Conservation (phyloP, 2,113 vertebrate species). For the Odocoileus virginianus region DNA sequence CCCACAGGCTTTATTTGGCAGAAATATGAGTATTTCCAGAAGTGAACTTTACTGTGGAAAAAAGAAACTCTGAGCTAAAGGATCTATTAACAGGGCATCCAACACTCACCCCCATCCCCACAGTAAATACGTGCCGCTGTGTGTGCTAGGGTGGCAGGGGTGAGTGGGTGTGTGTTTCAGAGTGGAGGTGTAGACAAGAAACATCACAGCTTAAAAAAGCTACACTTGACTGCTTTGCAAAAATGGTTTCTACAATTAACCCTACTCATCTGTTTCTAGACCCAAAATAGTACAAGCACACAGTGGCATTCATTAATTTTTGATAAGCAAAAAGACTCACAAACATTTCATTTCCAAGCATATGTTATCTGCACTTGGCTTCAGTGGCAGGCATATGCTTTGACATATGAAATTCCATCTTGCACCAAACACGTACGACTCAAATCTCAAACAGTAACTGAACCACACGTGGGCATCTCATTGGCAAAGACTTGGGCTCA, state of each 20-base stretch:
- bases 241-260: slow-evolving; percentile 75
- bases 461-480: neutral
- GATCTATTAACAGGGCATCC: neutral
- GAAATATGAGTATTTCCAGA: slow-evolving; percentile 22
- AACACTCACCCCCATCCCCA: neutral
- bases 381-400: slow-evolving; percentile 75
- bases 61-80: neutral
- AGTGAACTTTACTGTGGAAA: neutral
- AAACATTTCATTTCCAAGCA: slow-evolving; percentile 69
- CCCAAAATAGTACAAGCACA: slow-evolving; percentile 72
- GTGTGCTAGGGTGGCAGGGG: neutral
- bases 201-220: slow-evolving; percentile 62
- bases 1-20: neutral
- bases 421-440: slow-evolving; percentile 55
- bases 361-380: slow-evolving; percentile 70
- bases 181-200: slow-evolving; percentile 40
- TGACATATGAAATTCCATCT: slow-evolving; percentile 72
- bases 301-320: slow-evolving; percentile 79
- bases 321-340: slow-evolving; percentile 71
- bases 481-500: neutral
- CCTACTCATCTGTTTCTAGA: slow-evolving; percentile 75
- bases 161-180: slow-evolving; percentile 13
- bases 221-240: slow-evolving; percentile 58
- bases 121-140: neutral
- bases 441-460: slow-evolving; percentile 6